Percentiles rank a stretch among this genome's conserved stretches.
Evolutionary conservation across 2,113 vertebrate genomes (phyloP).

Genomic region (Tachuris rubrigastra): DNA sequence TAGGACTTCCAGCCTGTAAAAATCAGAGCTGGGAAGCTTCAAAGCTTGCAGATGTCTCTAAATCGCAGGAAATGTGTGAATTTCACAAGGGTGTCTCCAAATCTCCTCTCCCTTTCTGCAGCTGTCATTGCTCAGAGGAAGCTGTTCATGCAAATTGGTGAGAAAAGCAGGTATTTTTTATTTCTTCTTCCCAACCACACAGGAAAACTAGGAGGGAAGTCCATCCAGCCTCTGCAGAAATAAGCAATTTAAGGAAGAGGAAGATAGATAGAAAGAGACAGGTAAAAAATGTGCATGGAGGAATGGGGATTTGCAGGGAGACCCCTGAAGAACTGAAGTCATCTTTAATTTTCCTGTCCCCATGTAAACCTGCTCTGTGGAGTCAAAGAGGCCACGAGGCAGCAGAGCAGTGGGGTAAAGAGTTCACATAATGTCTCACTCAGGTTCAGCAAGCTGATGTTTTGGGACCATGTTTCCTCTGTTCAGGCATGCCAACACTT

Average conservation of each 20-base stretch:
- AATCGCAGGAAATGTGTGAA: neutral
- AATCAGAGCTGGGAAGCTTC: neutral
- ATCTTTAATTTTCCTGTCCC: constrained; percentile 15
- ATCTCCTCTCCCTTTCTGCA: neutral
- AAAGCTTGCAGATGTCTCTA: neutral
- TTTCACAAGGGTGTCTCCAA: neutral
- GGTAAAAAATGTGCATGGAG: neutral
- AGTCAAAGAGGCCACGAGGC: neutral
- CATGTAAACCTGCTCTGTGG: neutral
- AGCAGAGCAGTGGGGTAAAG: neutral
- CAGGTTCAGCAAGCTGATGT: neutral
- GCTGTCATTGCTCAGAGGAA: neutral
- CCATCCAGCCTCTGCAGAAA: neutral
- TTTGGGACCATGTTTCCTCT: neutral
- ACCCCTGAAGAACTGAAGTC: neutral
- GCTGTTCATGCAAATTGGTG: neutral
- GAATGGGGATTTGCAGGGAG: neutral
- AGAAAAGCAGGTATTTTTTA: neutral
- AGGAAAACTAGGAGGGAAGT: neutral
- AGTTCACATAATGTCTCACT: neutral
- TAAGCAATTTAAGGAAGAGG: neutral
- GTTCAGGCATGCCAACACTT: neutral
- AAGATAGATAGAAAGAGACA: neutral
- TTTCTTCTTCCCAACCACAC: neutral
- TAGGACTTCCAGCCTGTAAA: neutral